Evolutionary conservation across 2,113 vertebrate genomes (phyloP).

Genomic region (Setophaga kirtlandii): DNA sequence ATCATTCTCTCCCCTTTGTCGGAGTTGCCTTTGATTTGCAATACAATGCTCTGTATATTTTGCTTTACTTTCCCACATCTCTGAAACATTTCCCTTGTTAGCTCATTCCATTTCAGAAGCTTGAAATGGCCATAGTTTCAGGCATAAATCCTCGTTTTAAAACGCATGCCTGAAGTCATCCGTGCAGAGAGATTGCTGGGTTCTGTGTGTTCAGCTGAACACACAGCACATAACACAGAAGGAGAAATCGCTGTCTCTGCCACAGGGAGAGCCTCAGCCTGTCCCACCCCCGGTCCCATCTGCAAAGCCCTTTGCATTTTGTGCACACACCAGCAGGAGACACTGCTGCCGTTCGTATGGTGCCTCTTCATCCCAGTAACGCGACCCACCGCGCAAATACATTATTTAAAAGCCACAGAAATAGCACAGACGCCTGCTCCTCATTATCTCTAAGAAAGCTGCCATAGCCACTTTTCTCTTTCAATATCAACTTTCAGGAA

Average conservation of each 20-base stretch:
- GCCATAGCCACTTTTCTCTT: background rate
- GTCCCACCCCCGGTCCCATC: background rate
- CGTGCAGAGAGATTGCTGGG: background rate
- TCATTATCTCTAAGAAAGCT: background rate
- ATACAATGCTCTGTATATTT: accelerated
- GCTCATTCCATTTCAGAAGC: background rate
- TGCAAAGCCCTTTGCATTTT: background rate
- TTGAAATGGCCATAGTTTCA: background rate
- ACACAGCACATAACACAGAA: background rate
- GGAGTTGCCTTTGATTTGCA: background rate
- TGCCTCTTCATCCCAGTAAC: background rate
- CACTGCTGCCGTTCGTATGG: slow-evolving; percentile 36
- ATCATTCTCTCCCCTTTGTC: too few relatives aligned
- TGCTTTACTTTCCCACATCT: background rate
- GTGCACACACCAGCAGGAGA: slow-evolving; percentile 42
- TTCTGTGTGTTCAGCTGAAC: background rate
- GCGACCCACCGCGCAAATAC: background rate
- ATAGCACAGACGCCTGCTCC: background rate
- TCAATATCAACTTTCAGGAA: background rate
- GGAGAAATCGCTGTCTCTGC: background rate
- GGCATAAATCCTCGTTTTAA: background rate
- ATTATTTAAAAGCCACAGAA: background rate
- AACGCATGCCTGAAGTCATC: background rate
- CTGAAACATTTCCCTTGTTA: background rate
- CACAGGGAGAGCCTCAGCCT: background rate